These are phyloP conservation scores for Zaprionus africanus DNA, from an alignment of 1,140 invertebrate species.

Conservation along the genomic window DNA sequence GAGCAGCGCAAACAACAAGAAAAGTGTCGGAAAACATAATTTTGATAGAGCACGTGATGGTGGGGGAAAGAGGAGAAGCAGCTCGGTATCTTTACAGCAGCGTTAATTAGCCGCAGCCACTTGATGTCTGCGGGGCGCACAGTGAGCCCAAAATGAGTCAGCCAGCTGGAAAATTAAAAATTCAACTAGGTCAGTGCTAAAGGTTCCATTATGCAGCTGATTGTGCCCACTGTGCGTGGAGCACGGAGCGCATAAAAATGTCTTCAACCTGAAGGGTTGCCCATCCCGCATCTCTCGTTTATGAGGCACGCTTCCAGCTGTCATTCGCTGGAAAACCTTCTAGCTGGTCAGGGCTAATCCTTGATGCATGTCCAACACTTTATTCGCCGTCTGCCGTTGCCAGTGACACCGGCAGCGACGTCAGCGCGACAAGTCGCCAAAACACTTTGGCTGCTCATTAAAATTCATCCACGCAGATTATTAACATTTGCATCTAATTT, in stretches of 20 bases:
- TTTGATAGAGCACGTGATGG: conserved; percentile 59
- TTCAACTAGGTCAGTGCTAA: background rate
- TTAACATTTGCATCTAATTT: conserved; percentile 83
- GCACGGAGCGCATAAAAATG: conserved; percentile 31
- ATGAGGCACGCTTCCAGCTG: conserved; percentile 30
- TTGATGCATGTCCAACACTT: conserved; percentile 68
- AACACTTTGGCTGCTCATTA: conserved; percentile 79
- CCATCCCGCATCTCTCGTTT: conserved; percentile 13
- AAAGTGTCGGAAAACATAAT: conserved; percentile 73
- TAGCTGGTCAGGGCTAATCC: conserved; percentile 62
- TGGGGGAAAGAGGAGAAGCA: background rate
- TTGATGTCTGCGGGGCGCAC: conserved; percentile 53
- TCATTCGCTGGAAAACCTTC: conserved; percentile 26
- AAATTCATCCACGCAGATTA: conserved; percentile 82
- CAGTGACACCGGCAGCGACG: conserved; percentile 19
- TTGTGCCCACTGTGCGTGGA: background rate
- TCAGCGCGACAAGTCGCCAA: conserved; percentile 70
- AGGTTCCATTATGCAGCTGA: background rate
- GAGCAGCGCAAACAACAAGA: conserved; percentile 11
- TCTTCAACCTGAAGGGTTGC: conserved; percentile 48
- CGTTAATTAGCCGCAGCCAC: conserved; percentile 81
- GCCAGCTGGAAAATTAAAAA: background rate
- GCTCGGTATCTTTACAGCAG: conserved; percentile 53
- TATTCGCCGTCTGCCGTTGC: conserved; percentile 9
- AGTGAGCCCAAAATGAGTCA: background rate